Evolutionary conservation across 2,797 vertebrate species (phyloP).

Genomic region (Falco cherrug): DNA sequence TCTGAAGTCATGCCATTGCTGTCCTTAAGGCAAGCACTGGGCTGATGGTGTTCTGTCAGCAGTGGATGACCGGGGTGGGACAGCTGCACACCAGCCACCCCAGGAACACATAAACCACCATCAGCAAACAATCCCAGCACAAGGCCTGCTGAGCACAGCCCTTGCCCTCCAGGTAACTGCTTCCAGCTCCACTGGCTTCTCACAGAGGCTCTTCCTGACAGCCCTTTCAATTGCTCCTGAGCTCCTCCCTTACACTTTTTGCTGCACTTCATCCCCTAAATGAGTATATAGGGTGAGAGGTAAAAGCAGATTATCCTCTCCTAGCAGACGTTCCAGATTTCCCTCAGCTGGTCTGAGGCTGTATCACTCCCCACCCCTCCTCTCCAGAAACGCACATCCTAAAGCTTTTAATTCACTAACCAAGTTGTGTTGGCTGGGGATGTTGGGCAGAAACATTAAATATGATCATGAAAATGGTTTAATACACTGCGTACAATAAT

Average conservation of each 20-base stretch:
- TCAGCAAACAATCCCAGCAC: background rate
- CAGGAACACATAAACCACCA: background rate
- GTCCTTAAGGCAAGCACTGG: background rate
- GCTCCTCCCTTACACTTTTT: background rate
- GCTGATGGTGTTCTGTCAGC: background rate
- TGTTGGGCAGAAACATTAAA: background rate
- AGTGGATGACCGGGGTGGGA: background rate
- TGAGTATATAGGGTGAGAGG: background rate
- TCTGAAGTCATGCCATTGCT: background rate
- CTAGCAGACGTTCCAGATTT: background rate
- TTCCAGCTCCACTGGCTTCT: background rate
- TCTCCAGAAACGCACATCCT: background rate
- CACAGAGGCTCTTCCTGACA: background rate
- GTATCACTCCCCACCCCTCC: background rate
- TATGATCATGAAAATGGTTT: background rate
- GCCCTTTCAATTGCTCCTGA: background rate
- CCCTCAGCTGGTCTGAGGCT: background rate
- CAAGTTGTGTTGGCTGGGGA: fast-evolving
- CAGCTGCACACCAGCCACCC: background rate
- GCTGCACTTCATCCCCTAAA: background rate
- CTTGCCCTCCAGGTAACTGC: background rate
- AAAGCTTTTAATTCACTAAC: background rate
- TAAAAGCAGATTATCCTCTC: background rate
- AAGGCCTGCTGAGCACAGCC: background rate
- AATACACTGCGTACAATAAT: background rate